Evolutionary conservation across 2,797 vertebrate species (phyloP), one percentile per base, ranked within the genome.

Genomic region (Zenarchopterus dispar): DNA sequence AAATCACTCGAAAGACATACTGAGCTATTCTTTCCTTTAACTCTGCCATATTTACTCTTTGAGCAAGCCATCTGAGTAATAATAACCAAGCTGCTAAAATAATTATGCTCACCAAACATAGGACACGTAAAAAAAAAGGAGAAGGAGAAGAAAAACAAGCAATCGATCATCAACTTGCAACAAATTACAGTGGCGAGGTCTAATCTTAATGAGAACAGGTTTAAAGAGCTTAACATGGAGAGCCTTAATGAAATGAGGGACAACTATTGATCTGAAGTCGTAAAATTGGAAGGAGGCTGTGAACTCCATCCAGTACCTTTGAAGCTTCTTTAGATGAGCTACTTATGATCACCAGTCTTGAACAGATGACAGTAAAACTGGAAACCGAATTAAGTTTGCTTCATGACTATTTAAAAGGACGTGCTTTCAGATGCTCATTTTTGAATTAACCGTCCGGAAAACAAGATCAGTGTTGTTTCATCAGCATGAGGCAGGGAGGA

Each of bases 161-260:
- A 81, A 88, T 91, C 81, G 87, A 93, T 91, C 86, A 88, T 84
- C 75, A 78, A 82, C 81, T 70, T 78, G 80, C 53, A 80, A 71
- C 77, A 85, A 88, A 89, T 90, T 77, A 84, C 80, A 75, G 47
- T 56, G 66, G 75, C 76, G 82, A 44, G 50, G 56, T 65, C 56
- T 9, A 17, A 90, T 84, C 82, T 77, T 92, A 85, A 78, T 52
- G 53, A 72, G 75, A 73, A 62, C 36, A 31, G 73, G 75, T 77
- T 87, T 89, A 87, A 72, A 74, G 64, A 72, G 89, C 85, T 85
- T 84, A 87, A 70, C 76, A 74, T 70, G 64, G 70, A 76, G 61
- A 70, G 77, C 61, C 67, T 70, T 88, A 91, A 93, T 92, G 84
- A 89, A 93, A 90, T 88, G 77, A 91, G 78, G 74, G 82, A 81